Base-by-base conservation (phyloP, 2,888 invertebrate species). In the Eumacrocentrus americanus region DNA sequence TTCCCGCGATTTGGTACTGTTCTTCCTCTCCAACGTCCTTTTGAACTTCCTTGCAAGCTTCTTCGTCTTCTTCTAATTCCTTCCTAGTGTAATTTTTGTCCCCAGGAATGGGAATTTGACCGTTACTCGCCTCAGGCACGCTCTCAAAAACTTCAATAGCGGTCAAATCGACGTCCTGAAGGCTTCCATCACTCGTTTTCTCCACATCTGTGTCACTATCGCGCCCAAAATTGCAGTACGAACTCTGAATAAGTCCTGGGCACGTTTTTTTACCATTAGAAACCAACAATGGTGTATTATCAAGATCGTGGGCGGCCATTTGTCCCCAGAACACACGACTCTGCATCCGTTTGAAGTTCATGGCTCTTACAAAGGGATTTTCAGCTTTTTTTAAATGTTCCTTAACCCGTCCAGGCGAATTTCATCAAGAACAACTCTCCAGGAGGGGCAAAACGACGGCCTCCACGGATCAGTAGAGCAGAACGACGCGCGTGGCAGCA, bases 241-340 rank as follows among this genome's bases (percentile, higher is more conserved):
- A 62, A 42, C 51, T 63, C 2, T 63, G 35, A 23, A 55, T 25
- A 37, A 23, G 47, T 0, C 18, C 44, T 4, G 42, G 37, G 7
- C 58, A 20, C 7, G 51, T 48, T 1, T 47, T 18, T 1, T 14
- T 46, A 16, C 16, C 23, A 29, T 37, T 52, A 3, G 38, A 22
- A 4, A 38, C n/a, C 1, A 67, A 58, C 0, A 67, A 48, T 6
- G 67, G 67, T 18, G 58, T 60, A n/a, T 38, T 52, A 54, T 57
- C 68, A 3, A 69, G 20, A 57, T 80, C 80, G 40, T 67, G 70
- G 0, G 69, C 58, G 16, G 75, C 77, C 80, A 80, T 80, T 50
- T 75, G 76, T 2, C 67, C 63, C 78, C 78, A 80, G 54, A 80
- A 80, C 6, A 80, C 78, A 62, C 73, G 76, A 58, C 80, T 80